Percentiles rank a stretch among this genome's conserved stretches.
These are phyloP conservation scores for Paramormyrops hopkinsi DNA, from an alignment of 2,797 vertebrate species.

Conservation along the genomic window DNA sequence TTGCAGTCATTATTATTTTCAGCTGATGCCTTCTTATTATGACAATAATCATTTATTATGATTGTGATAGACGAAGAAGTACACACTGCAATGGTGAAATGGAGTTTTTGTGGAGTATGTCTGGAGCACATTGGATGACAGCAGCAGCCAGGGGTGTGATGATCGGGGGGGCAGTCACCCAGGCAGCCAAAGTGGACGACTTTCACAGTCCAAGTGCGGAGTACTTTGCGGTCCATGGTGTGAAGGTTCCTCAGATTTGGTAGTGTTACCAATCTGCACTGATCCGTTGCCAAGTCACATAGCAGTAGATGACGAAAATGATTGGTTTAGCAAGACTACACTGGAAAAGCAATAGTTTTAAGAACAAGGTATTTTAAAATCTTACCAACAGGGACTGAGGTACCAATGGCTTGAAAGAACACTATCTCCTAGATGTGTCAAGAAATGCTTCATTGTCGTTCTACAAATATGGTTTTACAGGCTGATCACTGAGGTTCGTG, in stretches of 20 bases:
- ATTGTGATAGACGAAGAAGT: not conserved
- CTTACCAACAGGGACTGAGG: not conserved
- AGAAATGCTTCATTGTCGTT: not conserved
- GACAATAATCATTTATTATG: not conserved
- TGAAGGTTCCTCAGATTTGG: not conserved
- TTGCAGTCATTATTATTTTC: not conserved
- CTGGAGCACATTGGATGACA: not conserved
- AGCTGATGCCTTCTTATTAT: not conserved
- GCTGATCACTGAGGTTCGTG: not conserved
- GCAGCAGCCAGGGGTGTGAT: not conserved
- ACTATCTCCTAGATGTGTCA: not conserved
- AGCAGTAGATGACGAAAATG: not conserved
- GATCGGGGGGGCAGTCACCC: not conserved
- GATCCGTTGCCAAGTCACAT: not conserved
- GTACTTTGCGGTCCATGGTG: not conserved
- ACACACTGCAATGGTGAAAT: not conserved
- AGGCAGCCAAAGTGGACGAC: not conserved
- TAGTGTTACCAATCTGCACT: not conserved
- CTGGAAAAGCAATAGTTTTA: not conserved
- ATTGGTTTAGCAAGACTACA: not conserved
- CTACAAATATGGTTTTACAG: not conserved
- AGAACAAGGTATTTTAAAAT: not conserved
- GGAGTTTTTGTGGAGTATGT: not conserved
- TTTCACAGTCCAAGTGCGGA: not conserved
- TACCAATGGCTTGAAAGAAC: not conserved